phyloP scores from a whole-genome alignment of 2,797 vertebrate species.

The Sebastes umbrosus region DNA sequence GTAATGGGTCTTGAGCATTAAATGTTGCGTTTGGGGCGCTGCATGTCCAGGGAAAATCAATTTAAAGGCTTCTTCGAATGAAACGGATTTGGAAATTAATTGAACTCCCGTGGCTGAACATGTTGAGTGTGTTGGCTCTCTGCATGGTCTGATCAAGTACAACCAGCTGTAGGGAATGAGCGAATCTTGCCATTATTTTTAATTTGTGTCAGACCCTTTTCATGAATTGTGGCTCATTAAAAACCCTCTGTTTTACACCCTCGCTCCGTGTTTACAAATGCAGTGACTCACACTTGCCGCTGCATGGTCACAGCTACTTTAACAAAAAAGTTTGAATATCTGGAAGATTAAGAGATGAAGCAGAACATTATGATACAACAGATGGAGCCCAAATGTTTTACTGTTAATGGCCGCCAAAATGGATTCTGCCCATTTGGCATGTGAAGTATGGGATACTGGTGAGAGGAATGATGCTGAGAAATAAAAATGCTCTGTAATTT shows the following conservation, averaged over 20 bases:
- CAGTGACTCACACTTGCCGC: neutral
- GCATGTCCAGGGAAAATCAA: conserved; percentile 70
- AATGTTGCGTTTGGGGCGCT: conserved; percentile 60
- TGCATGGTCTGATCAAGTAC: conserved; percentile 56
- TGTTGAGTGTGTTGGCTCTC: conserved; percentile 59
- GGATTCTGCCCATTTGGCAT: neutral
- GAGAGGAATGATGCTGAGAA: neutral
- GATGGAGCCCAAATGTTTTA: conserved; percentile 3
- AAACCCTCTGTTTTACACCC: conserved; percentile 18
- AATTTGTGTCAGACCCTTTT: conserved; percentile 62
- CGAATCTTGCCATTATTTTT: conserved; percentile 58
- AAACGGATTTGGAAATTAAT: conserved; percentile 76
- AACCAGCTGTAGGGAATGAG: conserved; percentile 57
- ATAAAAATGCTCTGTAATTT: neutral
- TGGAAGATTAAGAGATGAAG: neutral
- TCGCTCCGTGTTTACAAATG: conserved; percentile 29
- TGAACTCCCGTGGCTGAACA: conserved; percentile 65
- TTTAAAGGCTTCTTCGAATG: conserved; percentile 72
- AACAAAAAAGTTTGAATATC: neutral
- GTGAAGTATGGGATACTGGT: neutral
- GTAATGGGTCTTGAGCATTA: conserved; percentile 61
- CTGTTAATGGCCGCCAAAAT: neutral
- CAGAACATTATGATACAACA: neutral
- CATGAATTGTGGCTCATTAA: conserved; percentile 52
- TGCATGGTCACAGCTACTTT: neutral